Base-by-base conservation (phyloP, 2,113 vertebrate genomes). In the Phasianus colchicus region DNA sequence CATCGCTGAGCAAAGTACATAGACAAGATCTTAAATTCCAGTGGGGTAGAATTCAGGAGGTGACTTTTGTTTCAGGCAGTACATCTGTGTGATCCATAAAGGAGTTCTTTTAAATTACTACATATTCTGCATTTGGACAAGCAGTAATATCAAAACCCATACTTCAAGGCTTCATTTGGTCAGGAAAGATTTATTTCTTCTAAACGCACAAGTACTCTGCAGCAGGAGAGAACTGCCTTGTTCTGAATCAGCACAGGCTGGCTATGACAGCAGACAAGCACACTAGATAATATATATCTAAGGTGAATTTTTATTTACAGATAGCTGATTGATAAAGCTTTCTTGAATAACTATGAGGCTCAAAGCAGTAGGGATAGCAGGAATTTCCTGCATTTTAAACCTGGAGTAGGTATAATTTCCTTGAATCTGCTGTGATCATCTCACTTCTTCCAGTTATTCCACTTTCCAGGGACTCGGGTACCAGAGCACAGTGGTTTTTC, bases 171-270 rank as follows among this genome's bases (percentile, higher is more conserved):
- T 92, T 92, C 8, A 1, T 15, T 22, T 94, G 80, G 52, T 81
- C 50, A 81, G 65, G 19, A 84, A 83, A 90, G 65, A 92, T 75
- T 86, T 92, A 75, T 92, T 90, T 90, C 77, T 92, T 83, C 57
- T 67, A 93, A 95, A 86, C 20, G 21, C 6, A 42, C 32, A 86
- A 58, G 57, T 78, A 54, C 36, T 88, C 83, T 84, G 57, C 52
- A 81, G 64, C 72, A 81, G 64, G 20, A 93, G 36, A 86, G 58
- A 94, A 66, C 52, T 84, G 50, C 9, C 77, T 86, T 81, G 30
- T 17, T 90, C 86, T 89, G 91, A 83, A 81, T 86, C 50, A 92
- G 43, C 42, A 74, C 42, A 89, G 86, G 45, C 45, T 66, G 70
- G 12, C 38, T 86, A 32, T 78, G 73, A 84, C 70, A 92, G 30